phyloP scores from a whole-genome alignment of 2,113 vertebrate genomes.

The Emydura subglobosa region DNA sequence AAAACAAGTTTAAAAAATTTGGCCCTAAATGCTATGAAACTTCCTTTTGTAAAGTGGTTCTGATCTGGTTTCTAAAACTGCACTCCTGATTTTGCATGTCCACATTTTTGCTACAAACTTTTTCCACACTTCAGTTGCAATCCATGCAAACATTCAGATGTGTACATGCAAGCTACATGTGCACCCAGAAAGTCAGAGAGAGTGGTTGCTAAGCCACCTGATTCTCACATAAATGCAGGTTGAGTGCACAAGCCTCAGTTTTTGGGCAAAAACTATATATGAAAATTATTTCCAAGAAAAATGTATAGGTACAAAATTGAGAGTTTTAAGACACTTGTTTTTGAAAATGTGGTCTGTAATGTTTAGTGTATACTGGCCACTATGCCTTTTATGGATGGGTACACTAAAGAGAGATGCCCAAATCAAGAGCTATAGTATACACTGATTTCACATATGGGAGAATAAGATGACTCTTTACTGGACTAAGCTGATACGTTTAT shows the following conservation, averaged over 20 bases:
- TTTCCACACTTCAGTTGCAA: neutral
- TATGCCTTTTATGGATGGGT: neutral
- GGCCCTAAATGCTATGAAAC: neutral
- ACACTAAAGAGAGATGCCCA: neutral
- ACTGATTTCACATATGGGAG: neutral
- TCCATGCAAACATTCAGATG: neutral
- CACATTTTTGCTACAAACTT: neutral
- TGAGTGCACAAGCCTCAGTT: neutral
- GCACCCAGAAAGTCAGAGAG: neutral
- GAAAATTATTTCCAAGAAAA: neutral
- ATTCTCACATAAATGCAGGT: neutral
- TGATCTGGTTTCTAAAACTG: neutral
- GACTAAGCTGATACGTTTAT: neutral
- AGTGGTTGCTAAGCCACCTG: rapidly evolving
- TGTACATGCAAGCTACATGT: neutral
- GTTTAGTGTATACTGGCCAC: rapidly evolving
- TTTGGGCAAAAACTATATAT: neutral
- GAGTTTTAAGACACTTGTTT: neutral
- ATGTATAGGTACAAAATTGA: rapidly evolving
- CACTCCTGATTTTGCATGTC: neutral
- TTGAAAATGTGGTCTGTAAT: neutral
- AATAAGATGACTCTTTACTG: neutral
- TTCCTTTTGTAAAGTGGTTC: neutral
- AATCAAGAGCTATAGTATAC: neutral
- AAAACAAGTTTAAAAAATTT: neutral